A percentile compares a stretch with the other conserved stretches of the same genome.
These are phyloP conservation scores for Resseliella maxima DNA, from an alignment of 2,888 invertebrate species.

Conservation along the genomic window DNA sequence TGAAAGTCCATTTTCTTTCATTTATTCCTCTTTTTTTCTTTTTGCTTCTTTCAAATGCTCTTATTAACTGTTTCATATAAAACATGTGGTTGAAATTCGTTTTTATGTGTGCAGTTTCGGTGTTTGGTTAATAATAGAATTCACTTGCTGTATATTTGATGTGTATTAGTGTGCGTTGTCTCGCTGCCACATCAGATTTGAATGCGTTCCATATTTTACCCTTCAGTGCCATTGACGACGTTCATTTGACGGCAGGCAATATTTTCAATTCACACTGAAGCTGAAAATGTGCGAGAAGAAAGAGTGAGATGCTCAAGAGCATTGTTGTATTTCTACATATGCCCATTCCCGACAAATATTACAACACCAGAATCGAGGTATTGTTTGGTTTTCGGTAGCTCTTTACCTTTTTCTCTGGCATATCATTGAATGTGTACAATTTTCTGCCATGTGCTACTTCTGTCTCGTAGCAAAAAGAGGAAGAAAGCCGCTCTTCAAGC, in stretches of 20 bases:
- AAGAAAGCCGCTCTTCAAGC: slow-evolving; percentile 1
- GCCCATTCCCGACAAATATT: background rate
- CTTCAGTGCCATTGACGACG: slow-evolving; percentile 45
- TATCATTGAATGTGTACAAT: background rate
- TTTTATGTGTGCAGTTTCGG: background rate
- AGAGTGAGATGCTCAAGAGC: background rate
- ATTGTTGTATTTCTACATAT: background rate
- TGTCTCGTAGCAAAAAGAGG: background rate
- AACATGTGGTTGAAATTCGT: slow-evolving; percentile 19
- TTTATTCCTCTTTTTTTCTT: background rate
- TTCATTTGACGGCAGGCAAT: slow-evolving; percentile 33
- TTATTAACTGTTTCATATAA: slow-evolving; percentile 43
- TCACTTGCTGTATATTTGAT: background rate
- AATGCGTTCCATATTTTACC: background rate
- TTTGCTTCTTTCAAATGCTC: background rate
- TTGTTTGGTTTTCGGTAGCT: slow-evolving; percentile 51
- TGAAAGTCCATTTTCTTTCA: background rate
- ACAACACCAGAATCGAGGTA: background rate
- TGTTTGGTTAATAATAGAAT: slow-evolving; percentile 41
- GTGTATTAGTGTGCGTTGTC: background rate
- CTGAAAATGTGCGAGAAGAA: slow-evolving; percentile 11
- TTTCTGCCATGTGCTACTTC: slow-evolving; percentile 4
- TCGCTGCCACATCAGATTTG: background rate
- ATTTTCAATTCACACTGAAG: slow-evolving; percentile 41
- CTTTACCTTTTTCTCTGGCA: slow-evolving; percentile 14